phyloP scores from a whole-genome alignment of 35 echinoderm and acorn worm species.

The Anneissia japonica region DNA sequence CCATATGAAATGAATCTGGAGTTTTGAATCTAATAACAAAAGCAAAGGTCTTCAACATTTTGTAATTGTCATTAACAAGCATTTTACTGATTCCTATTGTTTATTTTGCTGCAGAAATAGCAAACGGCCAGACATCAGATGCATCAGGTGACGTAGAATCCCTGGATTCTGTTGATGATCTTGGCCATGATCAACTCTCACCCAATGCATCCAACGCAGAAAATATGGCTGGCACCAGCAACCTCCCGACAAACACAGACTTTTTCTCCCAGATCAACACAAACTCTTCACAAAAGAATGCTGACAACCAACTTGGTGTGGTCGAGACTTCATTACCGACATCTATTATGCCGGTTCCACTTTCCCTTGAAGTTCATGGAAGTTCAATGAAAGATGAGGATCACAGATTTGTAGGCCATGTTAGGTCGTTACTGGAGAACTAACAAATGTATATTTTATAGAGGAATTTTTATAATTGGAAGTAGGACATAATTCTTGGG shows the following conservation, averaged over 20 bases:
- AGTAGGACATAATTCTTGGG: no score
- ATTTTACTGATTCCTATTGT: no score
- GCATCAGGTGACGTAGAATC: neutral
- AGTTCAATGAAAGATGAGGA: neutral
- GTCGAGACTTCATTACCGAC: neutral
- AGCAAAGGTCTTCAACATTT: no score
- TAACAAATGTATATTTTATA: no score
- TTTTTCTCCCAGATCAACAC: neutral
- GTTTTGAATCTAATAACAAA: no score
- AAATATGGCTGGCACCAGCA: neutral
- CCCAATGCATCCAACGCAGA: neutral
- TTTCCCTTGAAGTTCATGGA: neutral
- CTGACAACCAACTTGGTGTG: no score
- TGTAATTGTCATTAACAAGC: no score
- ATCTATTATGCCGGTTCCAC: neutral
- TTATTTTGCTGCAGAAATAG: no score
- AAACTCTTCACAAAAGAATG: neutral
- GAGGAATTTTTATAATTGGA: no score
- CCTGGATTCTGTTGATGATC: neutral
- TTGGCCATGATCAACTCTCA: neutral
- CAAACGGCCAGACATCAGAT: neutral
- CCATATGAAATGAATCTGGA: no score
- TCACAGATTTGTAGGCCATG: neutral
- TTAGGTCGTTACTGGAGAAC: neutral
- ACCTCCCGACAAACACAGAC: neutral